phyloP scores from a whole-genome alignment of 2,797 vertebrate species.

The Poecilia velifera region DNA sequence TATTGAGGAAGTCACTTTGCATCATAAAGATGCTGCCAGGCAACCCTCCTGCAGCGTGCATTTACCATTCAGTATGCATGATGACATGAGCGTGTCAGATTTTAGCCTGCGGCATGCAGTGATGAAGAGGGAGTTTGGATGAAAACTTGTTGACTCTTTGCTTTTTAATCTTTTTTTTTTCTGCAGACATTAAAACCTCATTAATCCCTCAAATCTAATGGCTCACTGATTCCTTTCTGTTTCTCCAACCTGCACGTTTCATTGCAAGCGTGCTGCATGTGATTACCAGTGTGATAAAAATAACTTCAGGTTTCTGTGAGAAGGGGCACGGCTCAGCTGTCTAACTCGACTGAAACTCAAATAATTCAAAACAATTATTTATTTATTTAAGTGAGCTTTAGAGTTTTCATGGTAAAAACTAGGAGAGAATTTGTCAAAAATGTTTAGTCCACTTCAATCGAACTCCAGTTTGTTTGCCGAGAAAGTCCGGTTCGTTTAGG shows the following conservation, averaged over 20 bases:
- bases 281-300: slow-evolving; percentile 6
- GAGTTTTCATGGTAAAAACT: no score
- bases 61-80: slow-evolving; percentile 72
- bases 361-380: not conserved
- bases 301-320: not conserved
- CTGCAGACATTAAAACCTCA: slow-evolving; percentile 47
- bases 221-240: slow-evolving; percentile 14
- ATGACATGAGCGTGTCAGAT: slow-evolving; percentile 73
- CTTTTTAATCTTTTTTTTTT: not conserved
- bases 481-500: no score
- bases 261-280: slow-evolving; percentile 12
- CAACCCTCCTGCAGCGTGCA: slow-evolving; percentile 70
- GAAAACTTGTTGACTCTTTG: slow-evolving; percentile 42
- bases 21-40: slow-evolving; percentile 83
- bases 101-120: slow-evolving; percentile 52
- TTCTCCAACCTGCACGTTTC: slow-evolving; percentile 22
- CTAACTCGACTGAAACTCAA: not conserved
- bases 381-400: not conserved
- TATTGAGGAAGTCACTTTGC: slow-evolving; percentile 82
- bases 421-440: not conserved
- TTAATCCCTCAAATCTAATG: slow-evolving; percentile 46
- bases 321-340: not conserved
- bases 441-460: no score
- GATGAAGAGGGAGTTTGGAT: slow-evolving; percentile 38
- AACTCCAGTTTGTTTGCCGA: no score